These are phyloP conservation scores for Helobdella robusta DNA, from an alignment of 2,888 invertebrate genomes.

Conservation along the genomic window DNA sequence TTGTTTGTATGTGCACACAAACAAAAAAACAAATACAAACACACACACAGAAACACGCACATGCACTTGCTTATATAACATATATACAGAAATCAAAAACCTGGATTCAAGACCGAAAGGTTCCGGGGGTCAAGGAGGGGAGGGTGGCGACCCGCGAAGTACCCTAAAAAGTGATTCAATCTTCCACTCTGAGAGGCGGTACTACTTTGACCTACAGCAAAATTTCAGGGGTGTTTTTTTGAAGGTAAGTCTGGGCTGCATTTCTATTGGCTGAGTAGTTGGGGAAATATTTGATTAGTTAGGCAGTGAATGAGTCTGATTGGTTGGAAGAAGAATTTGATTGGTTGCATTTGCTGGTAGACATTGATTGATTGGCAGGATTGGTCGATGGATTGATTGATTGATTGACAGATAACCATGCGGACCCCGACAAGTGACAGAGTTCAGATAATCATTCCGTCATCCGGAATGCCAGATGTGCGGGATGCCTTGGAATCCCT, in stretches of 20 bases:
- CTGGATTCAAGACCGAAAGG: too few species aligned
- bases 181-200: not conserved
- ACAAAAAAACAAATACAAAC: too few species aligned
- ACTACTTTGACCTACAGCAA: conserved; percentile 6
- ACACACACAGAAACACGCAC: too few species aligned
- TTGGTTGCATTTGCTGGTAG: not conserved
- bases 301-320: not conserved
- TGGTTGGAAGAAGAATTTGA: not conserved
- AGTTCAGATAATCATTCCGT: not conserved
- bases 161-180: conserved; percentile 9
- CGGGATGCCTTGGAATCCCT: conserved; percentile 5
- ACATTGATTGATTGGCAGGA: not conserved
- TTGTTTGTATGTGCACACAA: too few species aligned
- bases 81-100: too few species aligned
- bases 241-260: not conserved
- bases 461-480: not conserved
- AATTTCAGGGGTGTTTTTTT: conserved; percentile 10
- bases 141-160: not conserved
- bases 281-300: not conserved
- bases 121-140: not conserved
- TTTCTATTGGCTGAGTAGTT: not conserved
- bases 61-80: too few species aligned
- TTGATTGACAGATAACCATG: conserved; percentile 5
- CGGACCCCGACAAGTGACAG: conserved; percentile 4
- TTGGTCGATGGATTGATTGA: too few species aligned